phyloP scores from a whole-genome alignment of 2,113 vertebrate species.

The Paramisgurnus dabryanus region DNA sequence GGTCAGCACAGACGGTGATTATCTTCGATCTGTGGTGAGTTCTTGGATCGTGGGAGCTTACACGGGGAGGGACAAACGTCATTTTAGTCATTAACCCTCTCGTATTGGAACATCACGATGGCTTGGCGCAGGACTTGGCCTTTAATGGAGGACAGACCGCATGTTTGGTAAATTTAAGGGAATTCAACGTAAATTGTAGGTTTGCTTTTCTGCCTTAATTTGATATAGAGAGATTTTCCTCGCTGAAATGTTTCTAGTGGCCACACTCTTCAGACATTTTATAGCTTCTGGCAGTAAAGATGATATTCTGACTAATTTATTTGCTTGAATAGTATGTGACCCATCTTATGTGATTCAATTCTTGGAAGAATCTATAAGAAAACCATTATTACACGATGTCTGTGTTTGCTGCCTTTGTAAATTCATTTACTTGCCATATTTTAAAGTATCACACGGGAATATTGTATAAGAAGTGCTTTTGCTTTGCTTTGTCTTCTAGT shows the following conservation, averaged over 20 bases:
- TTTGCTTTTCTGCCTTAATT: slow-evolving; percentile 19
- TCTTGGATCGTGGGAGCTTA: slow-evolving; percentile 18
- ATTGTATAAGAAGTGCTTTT: too few relatives aligned
- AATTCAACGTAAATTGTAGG: slow-evolving; percentile 34
- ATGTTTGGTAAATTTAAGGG: slow-evolving; percentile 15
- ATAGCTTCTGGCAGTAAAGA: slow-evolving; percentile 12
- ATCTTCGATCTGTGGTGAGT: slow-evolving; percentile 33
- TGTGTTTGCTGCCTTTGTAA: background rate
- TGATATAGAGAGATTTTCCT: slow-evolving; percentile 20
- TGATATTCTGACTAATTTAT: slow-evolving; percentile 2
- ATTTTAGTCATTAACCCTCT: slow-evolving; percentile 10
- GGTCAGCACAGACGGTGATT: slow-evolving; percentile 31
- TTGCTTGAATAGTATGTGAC: slow-evolving; percentile 12
- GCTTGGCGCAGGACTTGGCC: background rate
- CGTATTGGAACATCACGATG: background rate
- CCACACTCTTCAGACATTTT: slow-evolving; percentile 12
- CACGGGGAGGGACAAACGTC: slow-evolving; percentile 13
- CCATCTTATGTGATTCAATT: background rate
- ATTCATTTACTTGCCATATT: background rate
- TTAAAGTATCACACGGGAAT: background rate
- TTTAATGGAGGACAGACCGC: slow-evolving; percentile 10
- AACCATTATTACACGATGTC: background rate
- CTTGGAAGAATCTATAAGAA: background rate
- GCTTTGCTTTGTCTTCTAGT: too few relatives aligned
- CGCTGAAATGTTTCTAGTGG: slow-evolving; percentile 23